Evolutionary conservation across 2,888 invertebrate species (phyloP).

Genomic region (Nomada ruficornis): DNA sequence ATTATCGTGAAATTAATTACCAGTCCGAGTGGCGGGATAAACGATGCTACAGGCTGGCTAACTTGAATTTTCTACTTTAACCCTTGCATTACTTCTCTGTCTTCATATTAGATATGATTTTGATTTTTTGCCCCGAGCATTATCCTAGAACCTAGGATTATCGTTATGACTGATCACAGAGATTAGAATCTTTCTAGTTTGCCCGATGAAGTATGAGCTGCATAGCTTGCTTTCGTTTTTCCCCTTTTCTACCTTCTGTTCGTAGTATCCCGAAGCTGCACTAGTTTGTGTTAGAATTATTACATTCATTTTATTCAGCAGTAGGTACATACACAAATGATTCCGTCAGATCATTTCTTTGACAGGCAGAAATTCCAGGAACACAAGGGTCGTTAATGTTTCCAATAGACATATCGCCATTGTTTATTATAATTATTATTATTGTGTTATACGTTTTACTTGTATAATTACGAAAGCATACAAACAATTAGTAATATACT

Average conservation of each 20-base stretch:
- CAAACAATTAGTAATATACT: too few relatives aligned
- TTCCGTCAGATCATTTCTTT: too few relatives aligned
- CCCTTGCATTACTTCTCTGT: constrained; percentile 32
- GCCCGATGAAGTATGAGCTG: constrained; percentile 48
- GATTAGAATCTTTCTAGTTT: constrained; percentile 65
- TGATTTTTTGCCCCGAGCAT: constrained; percentile 47
- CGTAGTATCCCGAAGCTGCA: too few relatives aligned
- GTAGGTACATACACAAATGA: too few relatives aligned
- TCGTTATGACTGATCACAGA: constrained; percentile 65
- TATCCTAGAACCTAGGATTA: constrained; percentile 48
- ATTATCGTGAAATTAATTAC: constrained; percentile 80
- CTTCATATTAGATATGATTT: constrained; percentile 33
- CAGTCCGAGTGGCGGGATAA: constrained; percentile 72
- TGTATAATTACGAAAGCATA: too few relatives aligned
- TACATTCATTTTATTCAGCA: too few relatives aligned
- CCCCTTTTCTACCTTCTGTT: not conserved
- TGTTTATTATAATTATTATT: too few relatives aligned
- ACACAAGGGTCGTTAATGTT: too few relatives aligned
- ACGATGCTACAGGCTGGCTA: constrained; percentile 65
- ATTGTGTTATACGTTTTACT: too few relatives aligned
- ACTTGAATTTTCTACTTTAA: constrained; percentile 57
- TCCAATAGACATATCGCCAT: too few relatives aligned
- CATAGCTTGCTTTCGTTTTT: not conserved
- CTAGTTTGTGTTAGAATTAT: too few relatives aligned
- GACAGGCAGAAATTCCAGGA: too few relatives aligned